Evolutionary conservation across 1,140 invertebrate genomes (phyloP), one percentile per base, ranked within the genome.

Genomic region (Ganaspis sp.): DNA sequence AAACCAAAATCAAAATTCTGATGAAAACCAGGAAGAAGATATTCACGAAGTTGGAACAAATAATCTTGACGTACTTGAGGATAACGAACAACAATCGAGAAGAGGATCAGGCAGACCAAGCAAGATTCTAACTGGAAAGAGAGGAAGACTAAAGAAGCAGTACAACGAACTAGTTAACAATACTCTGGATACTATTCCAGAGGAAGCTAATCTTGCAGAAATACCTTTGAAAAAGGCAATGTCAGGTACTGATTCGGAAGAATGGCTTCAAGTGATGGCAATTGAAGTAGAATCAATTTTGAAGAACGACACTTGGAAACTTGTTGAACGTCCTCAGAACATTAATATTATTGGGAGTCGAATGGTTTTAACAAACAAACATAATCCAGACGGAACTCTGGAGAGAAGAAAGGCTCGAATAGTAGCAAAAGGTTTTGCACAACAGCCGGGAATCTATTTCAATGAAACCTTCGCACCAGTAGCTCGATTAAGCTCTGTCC

Each of bases 181-280:
- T 12, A 3, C 1, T 23, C 11, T 5, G 34, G 4, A 71, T 21
- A 17, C 15, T 5, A 23, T 26, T 6, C 11, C 17, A 23, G 70
- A 71, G 0, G 26, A 40, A 26, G 70, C 70, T 19, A 11, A n/a
- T 19, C 15, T 70, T 12, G 21, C 75, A 9, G 76, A 78, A 34
- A 70, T 80, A 8, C 42, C 76, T 9, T 26, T 74, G 26, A 74
- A 80, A 75, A 19, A 72, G 4, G 79, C 76, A 19, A 11, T 80
- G 17, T 34, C 54, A 6, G 26, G 74, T 49, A 53, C 74, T 8
- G 53, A 76, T 3, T 8, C 38, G 8, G 17, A 76, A 11, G 72
- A 78, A 40, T 80, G 79, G 76, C 69, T 69, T 70, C 38, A 74
- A 54, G 64, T 64, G 9, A 77, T 80, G 40, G 72, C 72, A 12